Percentiles rank a stretch among this genome's conserved stretches.
Evolutionary conservation across 2,888 invertebrate species (phyloP).

Genomic region (Orthosia gothica): DNA sequence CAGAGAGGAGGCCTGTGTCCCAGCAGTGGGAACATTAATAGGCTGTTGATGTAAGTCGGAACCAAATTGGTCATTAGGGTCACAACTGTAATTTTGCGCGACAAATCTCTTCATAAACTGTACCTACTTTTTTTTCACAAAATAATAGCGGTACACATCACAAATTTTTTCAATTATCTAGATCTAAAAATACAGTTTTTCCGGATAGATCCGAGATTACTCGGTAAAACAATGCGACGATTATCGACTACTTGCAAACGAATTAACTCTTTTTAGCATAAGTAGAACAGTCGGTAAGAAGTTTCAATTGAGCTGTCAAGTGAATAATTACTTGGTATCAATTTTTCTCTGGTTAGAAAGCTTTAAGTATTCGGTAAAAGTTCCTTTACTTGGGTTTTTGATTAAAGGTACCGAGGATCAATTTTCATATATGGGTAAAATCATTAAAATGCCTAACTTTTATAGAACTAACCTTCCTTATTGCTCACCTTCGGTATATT

Average conservation of each 20-base stretch:
- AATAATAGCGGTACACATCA: neutral
- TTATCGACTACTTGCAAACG: slow-evolving; percentile 58
- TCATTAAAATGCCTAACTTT: neutral
- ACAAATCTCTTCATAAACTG: neutral
- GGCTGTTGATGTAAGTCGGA: no score
- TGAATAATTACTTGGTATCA: slow-evolving; percentile 34
- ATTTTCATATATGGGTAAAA: neutral
- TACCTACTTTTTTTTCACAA: neutral
- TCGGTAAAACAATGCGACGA: slow-evolving; percentile 62
- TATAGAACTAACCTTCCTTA: neutral
- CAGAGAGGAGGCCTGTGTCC: no score
- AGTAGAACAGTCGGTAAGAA: slow-evolving; percentile 60
- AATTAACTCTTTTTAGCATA: slow-evolving; percentile 67
- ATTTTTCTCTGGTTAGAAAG: slow-evolving; percentile 57
- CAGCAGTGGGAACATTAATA: no score
- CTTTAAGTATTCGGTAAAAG: slow-evolving; percentile 23
- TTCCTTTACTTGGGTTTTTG: neutral
- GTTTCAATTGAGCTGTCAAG: slow-evolving; percentile 58
- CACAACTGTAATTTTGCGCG: neutral
- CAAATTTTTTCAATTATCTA: slow-evolving; percentile 21
- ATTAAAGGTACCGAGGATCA: neutral
- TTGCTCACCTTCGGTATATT: neutral
- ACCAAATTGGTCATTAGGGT: neutral
- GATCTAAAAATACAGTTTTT: slow-evolving; percentile 34
- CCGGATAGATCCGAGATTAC: slow-evolving; percentile 45